Conservation (phyloP, 2,113 vertebrate genomes). For the Erinaceus europaeus region DNA sequence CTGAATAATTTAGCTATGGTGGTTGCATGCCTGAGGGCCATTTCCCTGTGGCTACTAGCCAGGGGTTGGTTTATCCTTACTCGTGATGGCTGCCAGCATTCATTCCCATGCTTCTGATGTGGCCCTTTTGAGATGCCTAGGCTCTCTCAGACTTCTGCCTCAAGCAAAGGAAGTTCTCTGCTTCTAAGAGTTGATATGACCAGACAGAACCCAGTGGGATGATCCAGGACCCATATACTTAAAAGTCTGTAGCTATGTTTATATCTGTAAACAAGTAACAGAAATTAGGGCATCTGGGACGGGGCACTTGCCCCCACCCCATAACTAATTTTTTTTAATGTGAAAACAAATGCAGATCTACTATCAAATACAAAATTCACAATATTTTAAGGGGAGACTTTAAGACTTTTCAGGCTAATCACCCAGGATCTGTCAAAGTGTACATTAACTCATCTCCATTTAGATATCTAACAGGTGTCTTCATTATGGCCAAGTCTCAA, state of each 20-base stretch:
- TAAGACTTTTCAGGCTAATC: not conserved
- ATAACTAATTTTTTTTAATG: not conserved
- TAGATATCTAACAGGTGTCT: not conserved
- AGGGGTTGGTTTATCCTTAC: not conserved
- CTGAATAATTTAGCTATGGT: not conserved
- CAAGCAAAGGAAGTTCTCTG: not conserved
- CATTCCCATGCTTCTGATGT: not conserved
- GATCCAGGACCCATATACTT: not conserved
- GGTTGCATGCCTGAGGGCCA: not conserved
- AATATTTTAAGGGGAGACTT: not conserved
- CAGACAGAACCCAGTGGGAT: not conserved
- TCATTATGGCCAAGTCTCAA: not conserved
- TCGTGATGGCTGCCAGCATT: not conserved
- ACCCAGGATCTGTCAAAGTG: too few species aligned
- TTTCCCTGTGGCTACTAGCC: not conserved
- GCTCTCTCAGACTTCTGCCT: not conserved
- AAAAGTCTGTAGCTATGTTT: not conserved
- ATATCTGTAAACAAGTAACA: not conserved
- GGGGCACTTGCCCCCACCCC: not conserved
- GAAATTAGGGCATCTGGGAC: too few species aligned
- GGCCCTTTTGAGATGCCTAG: too few species aligned
- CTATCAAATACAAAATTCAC: slow-evolving; percentile 13
- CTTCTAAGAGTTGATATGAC: not conserved
- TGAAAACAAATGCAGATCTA: not conserved
- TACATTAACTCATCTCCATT: too few species aligned